Percentiles rank a stretch among this genome's conserved stretches.
phyloP scores from a whole-genome alignment of 2,113 vertebrate genomes.

The rat (Rattus norvegicus) region GRCr8 NC_086019.1:57905501-57906000 shows the following conservation, averaged over 20 bases:
- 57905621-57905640: background rate
- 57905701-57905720: background rate
- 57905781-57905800: background rate
- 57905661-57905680: background rate
- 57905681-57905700: background rate
- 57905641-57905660: background rate
- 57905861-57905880: background rate
- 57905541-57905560: rapidly evolving
- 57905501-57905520: background rate
- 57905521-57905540: background rate
- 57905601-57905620: too few species aligned
- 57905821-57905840: background rate
- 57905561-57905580: background rate
- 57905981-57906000: background rate
- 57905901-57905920: too few species aligned
- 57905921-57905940: background rate
- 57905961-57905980: background rate
- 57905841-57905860: background rate
- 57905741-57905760: background rate
- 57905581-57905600: background rate
- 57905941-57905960: background rate
- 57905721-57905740: background rate
- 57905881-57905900: background rate
- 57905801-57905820: background rate
- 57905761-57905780: background rate